phyloP scores from a whole-genome alignment of 30 jellyfish, hydroid and myxozoan species.

The Catostylus mosaicus region DNA sequence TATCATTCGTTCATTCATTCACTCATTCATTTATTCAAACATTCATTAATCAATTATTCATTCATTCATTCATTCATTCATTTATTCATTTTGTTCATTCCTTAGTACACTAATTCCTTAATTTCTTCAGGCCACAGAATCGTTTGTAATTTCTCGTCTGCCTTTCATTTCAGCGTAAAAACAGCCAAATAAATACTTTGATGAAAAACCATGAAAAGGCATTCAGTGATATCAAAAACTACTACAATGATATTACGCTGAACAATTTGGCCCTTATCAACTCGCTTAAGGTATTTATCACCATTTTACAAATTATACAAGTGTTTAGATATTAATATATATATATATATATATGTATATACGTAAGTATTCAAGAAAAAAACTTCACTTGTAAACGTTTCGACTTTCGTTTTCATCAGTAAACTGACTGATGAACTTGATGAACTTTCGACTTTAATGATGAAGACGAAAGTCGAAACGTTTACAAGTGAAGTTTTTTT shows the following conservation, averaged over 20 bases:
- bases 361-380: too few species aligned
- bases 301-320: not conserved
- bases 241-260: slow-evolving; percentile 95
- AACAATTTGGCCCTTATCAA: slow-evolving; percentile 97
- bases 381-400: too few species aligned
- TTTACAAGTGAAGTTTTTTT: too few species aligned
- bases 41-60: not conserved
- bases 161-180: slow-evolving; percentile 70
- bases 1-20: not conserved
- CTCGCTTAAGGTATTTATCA: slow-evolving; percentile 80
- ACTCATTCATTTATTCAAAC: not conserved
- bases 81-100: too few species aligned
- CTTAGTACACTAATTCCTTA: not conserved
- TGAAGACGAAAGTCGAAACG: too few species aligned
- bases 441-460: too few species aligned
- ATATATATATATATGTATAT: too few species aligned
- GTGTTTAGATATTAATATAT: not conserved
- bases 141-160: too few species aligned
- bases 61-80: not conserved
- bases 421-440: too few species aligned
- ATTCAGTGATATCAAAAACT: slow-evolving; percentile 94
- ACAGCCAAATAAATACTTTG: slow-evolving; percentile 94
- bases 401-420: too few species aligned
- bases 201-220: slow-evolving; percentile 98
- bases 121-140: too few species aligned